A percentile compares a stretch with the other conserved stretches of the same genome.
phyloP scores from a whole-genome alignment of 2,113 vertebrate species.

The Chrysochloris asiatica region DNA sequence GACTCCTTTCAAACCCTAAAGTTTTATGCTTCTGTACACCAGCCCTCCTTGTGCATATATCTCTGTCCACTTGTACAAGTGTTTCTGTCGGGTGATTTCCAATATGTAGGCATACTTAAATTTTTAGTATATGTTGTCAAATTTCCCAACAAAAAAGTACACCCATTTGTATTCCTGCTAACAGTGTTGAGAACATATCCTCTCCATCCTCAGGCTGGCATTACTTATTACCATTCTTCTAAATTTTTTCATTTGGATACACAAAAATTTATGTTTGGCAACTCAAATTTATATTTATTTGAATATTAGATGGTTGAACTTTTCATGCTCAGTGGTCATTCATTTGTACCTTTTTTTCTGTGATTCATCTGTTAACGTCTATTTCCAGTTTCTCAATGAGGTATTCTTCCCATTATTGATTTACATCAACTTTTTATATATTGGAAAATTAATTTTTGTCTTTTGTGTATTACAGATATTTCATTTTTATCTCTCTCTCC shows the following conservation, averaged over 20 bases:
- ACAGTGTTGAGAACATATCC: neutral
- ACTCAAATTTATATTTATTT: neutral
- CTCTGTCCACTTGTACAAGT: no score
- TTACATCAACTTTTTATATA: neutral
- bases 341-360: neutral
- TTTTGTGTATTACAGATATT: neutral
- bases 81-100: no score
- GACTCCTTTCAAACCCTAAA: no score
- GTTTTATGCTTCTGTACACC: no score
- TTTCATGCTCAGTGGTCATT: neutral
- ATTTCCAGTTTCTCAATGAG: conserved; percentile 4
- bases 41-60: no score
- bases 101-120: no score
- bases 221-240: no score
- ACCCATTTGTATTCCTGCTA: no score
- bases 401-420: neutral
- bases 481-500: neutral
- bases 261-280: neutral
- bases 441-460: conserved; percentile 1
- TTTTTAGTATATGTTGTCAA: no score
- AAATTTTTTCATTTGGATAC: no score
- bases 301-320: neutral
- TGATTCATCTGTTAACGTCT: neutral
- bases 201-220: neutral
- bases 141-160: no score